Base-by-base conservation (phyloP, 2,797 vertebrate species). In the Bovichtus diacanthus region DNA sequence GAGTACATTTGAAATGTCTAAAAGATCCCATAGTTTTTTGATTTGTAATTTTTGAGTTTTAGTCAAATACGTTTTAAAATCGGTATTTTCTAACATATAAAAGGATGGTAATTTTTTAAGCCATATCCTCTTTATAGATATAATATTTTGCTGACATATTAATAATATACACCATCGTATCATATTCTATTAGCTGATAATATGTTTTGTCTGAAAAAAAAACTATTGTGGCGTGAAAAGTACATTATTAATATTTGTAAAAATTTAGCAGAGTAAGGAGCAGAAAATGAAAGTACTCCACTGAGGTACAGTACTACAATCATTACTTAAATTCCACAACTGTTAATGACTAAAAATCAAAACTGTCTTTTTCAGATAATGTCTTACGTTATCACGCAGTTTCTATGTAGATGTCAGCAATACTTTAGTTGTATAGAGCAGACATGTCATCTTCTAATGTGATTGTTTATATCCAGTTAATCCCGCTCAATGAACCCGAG, bases 391-490 rank as follows among this genome's bases (percentile, higher is more conserved):
- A 18, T 44, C 11, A 2, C 1, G 2, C 27, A n/a, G 3, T 51
- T 18, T 13, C 34, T 41, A 7, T 8, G 1, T 27, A 25, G 25
- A 64, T 53, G 49, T 63, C 23, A 53, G 18, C 2, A 19, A 9
- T 16, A 12, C 5, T 53, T 23, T 11, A 38, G 18, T 27, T 70
- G 44, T 21, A 18, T 13, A 3, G 5, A 12, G 27, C 25, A 39
- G 6, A 44, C 4, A 5, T 29, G 41, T 19, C 1, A 16, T 41
- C 59, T 68, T 58, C 19, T 49, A 39, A 73, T 51, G 62, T 78
- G 74, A 77, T 84, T 74, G 50, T 76, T 55, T 38, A 18, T 38
- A 0, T 41, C 25, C 27, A 73, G 44, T 6, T 63, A 9, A 76
- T 63, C 23, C 13, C 2, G 13, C 34, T 69, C 19, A 47, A 16